These are phyloP conservation scores for Caranx melampygus DNA, from an alignment of 2,113 vertebrate species.

Conservation along the genomic window DNA sequence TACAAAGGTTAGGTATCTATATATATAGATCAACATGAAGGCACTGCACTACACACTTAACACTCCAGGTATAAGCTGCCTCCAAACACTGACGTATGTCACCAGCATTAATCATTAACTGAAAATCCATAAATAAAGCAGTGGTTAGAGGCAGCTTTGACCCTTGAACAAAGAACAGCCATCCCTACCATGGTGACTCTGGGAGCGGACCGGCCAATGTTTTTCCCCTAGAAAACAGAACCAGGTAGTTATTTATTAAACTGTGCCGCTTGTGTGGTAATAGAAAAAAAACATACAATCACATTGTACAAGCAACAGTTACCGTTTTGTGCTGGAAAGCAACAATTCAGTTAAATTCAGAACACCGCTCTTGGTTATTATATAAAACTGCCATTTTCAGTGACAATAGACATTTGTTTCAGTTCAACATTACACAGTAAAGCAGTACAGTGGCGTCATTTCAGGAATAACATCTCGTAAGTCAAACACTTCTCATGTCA, in stretches of 20 bases:
- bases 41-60: slow-evolving; percentile 73
- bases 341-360: slow-evolving; percentile 4
- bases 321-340: slow-evolving; percentile 9
- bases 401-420: not conserved
- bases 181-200: slow-evolving; percentile 88
- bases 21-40: slow-evolving; percentile 50
- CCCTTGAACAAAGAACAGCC: slow-evolving; percentile 75
- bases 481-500: not conserved
- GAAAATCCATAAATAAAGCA: slow-evolving; percentile 18
- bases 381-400: slow-evolving; percentile 14
- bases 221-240: slow-evolving; percentile 87
- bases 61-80: slow-evolving; percentile 71
- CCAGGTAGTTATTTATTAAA: slow-evolving; percentile 68
- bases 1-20: slow-evolving; percentile 61
- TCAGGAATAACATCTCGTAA: slow-evolving; percentile 22
- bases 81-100: slow-evolving; percentile 59
- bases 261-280: not conserved
- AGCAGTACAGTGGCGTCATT: not conserved
- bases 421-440: not conserved
- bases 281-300: slow-evolving; percentile 23
- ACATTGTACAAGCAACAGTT: slow-evolving; percentile 18
- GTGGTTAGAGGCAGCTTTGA: slow-evolving; percentile 75
- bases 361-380: not conserved
- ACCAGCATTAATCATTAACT: slow-evolving; percentile 4
- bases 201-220: slow-evolving; percentile 85